These are phyloP conservation scores for Siniperca chuatsi DNA, from an alignment of 2,113 vertebrate genomes.

Conservation along the genomic window DNA sequence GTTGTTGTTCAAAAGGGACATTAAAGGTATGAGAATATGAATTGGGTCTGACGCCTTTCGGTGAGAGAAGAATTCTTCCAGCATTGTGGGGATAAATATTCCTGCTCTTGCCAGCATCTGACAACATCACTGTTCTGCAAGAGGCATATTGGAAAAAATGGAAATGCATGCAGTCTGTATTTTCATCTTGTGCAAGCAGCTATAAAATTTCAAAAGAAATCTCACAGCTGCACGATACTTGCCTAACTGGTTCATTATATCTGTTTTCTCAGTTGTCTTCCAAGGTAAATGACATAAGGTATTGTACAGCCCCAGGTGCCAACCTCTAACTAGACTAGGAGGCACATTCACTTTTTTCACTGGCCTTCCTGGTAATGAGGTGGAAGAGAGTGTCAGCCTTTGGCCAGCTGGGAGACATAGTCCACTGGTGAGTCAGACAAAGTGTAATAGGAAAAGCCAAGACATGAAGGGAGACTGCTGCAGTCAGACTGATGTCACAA, in stretches of 20 bases:
- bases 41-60: slow-evolving; percentile 26
- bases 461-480: slow-evolving; percentile 74
- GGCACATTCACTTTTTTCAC: slow-evolving; percentile 70
- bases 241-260: slow-evolving; percentile 54
- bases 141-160: slow-evolving; percentile 45
- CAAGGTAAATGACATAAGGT: slow-evolving; percentile 61
- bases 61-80: slow-evolving; percentile 15
- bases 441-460: slow-evolving; percentile 75
- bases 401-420: slow-evolving; percentile 77
- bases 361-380: slow-evolving; percentile 78
- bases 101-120: slow-evolving; percentile 30
- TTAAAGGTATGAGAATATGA: slow-evolving; percentile 25
- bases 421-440: slow-evolving; percentile 80
- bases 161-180: slow-evolving; percentile 37
- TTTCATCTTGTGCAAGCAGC: slow-evolving; percentile 40
- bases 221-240: slow-evolving; percentile 40
- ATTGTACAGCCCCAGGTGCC: slow-evolving; percentile 71
- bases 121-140: slow-evolving; percentile 52
- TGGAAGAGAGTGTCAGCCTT: slow-evolving; percentile 74
- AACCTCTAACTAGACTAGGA: slow-evolving; percentile 74
- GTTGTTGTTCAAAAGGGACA: background rate
- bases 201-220: slow-evolving; percentile 40
- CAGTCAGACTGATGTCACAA: slow-evolving; percentile 80
- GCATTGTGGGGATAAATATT: slow-evolving; percentile 38
- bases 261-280: slow-evolving; percentile 58